phyloP scores from a whole-genome alignment of 2,797 vertebrate species.

The Gymnodraco acuticeps region DNA sequence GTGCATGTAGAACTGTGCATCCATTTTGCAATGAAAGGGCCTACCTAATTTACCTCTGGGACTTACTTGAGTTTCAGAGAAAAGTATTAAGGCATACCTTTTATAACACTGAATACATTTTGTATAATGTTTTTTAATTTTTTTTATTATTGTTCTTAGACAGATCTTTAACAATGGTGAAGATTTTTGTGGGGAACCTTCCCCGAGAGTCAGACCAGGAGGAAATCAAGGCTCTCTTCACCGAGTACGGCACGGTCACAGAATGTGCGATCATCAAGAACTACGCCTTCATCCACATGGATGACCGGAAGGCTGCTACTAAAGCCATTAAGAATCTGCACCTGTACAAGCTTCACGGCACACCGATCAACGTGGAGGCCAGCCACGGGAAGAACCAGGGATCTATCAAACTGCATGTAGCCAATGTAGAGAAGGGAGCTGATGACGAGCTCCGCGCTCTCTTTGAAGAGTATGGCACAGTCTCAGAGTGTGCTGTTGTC shows the following conservation, averaged over 20 bases:
- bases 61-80: accelerated
- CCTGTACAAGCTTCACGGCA: conserved; percentile 84
- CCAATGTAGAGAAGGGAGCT: conserved; percentile 85
- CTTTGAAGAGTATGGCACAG: conserved; percentile 85
- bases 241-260: conserved; percentile 83
- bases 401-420: conserved; percentile 85
- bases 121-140: accelerated
- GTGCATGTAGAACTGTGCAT: not conserved
- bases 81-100: accelerated
- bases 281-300: conserved; percentile 88
- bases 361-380: conserved; percentile 85
- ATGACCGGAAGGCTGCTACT: conserved; percentile 86
- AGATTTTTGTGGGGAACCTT: conserved; percentile 88
- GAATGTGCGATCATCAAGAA: conserved; percentile 89
- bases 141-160: not conserved
- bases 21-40: conserved; percentile 46
- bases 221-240: conserved; percentile 84
- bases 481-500: conserved; percentile 84
- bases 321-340: conserved; percentile 86
- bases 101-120: accelerated
- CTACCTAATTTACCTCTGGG: not conserved
- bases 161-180: conserved; percentile 81
- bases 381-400: conserved; percentile 86
- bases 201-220: conserved; percentile 84
- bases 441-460: conserved; percentile 82